Percentiles rank a stretch among this genome's conserved stretches.
These are phyloP conservation scores for Pocillopora verrucosa DNA, from an alignment of 64 coral and sea anemone species.

Conservation along the genomic window DNA sequence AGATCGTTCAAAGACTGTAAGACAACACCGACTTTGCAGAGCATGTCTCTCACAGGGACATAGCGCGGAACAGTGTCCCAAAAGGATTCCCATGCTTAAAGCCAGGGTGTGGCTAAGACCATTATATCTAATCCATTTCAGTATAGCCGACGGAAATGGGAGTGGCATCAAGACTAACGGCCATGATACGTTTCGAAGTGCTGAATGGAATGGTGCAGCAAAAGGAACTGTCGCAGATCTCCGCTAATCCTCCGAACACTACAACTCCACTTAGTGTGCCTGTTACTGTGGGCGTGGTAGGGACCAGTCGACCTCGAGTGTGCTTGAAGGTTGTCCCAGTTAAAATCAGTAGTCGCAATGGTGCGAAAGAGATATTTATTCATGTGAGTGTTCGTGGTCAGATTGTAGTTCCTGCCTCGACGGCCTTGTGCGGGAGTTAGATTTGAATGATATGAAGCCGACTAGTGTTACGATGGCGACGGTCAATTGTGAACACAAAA, in stretches of 20 bases:
- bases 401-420: slow-evolving; percentile 27
- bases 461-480: slow-evolving; percentile 37
- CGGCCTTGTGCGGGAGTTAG: not conserved
- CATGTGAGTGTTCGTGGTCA: slow-evolving; percentile 29
- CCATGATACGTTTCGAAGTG: not conserved
- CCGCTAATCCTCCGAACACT: not conserved
- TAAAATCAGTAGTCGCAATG: not conserved
- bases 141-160: not conserved
- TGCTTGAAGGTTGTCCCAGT: too few species aligned
- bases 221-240: not conserved
- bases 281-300: too few species aligned
- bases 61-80: slow-evolving; percentile 47
- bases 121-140: slow-evolving; percentile 54
- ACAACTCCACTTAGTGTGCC: not conserved
- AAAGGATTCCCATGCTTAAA: not conserved
- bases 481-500: slow-evolving; percentile 36
- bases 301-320: too few species aligned
- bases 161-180: not conserved
- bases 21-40: not conserved
- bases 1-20: slow-evolving; percentile 46
- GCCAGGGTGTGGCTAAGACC: too few species aligned
- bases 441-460: not conserved
- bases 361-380: slow-evolving; percentile 39
- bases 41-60: slow-evolving; percentile 43
- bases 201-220: not conserved